A percentile compares a stretch with the other conserved stretches of the same genome.
These are phyloP conservation scores for Machimus atricapillus DNA, from an alignment of 2,888 invertebrate species.

Conservation along the genomic window DNA sequence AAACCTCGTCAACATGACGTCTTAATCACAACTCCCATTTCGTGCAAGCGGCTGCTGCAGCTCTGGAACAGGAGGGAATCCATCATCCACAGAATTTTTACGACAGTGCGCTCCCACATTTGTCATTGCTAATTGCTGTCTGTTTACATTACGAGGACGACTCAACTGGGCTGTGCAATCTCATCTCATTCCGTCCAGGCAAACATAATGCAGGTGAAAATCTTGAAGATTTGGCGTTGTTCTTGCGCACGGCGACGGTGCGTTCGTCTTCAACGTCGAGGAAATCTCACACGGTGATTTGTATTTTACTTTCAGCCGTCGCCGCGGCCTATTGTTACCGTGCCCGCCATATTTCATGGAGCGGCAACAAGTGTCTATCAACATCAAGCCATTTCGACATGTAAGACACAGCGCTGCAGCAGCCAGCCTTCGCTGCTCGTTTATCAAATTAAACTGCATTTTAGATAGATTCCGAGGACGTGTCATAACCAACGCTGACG, in stretches of 20 bases:
- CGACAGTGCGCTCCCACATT: not conserved
- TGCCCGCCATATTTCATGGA: not conserved
- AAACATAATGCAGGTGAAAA: not conserved
- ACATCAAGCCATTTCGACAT: not conserved
- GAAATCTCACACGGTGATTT: not conserved
- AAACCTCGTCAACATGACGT: not conserved
- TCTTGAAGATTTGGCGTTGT: not conserved
- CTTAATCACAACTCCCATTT: not conserved
- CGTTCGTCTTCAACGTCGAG: not conserved
- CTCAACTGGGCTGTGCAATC: not conserved
- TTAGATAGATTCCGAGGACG: not conserved
- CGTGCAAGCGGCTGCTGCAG: not conserved
- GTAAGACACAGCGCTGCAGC: not conserved
- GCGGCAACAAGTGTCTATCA: not conserved
- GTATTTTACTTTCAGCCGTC: not conserved
- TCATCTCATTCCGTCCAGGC: not conserved
- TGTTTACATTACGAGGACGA: not conserved
- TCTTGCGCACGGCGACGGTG: not conserved
- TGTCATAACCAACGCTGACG: not conserved
- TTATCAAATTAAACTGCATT: not conserved
- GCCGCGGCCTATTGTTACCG: not conserved
- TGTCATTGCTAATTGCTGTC: conserved; percentile 11
- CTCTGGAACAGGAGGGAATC: not conserved
- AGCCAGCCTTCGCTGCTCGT: not conserved
- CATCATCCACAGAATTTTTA: not conserved